phyloP scores from a whole-genome alignment of 2,113 vertebrate species.

The Burhinus bistriatus region DNA sequence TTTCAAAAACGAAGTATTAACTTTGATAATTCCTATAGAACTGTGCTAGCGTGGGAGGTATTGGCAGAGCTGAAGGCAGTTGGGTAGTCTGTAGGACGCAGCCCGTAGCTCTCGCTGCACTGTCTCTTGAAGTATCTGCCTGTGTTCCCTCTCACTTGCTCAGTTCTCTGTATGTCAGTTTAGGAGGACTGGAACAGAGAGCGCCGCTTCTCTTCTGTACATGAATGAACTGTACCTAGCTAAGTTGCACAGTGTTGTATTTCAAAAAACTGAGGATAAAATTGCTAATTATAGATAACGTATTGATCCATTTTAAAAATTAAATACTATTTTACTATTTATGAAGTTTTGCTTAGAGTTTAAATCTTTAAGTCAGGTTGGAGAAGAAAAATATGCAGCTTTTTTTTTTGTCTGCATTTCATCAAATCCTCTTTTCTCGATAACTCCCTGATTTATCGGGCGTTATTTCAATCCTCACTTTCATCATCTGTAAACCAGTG shows the following conservation, averaged over 20 bases:
- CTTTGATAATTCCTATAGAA: not conserved
- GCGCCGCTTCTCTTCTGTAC: not conserved
- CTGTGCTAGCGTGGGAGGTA: not conserved
- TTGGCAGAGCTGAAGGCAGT: conserved; percentile 4
- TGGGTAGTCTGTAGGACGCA: not conserved
- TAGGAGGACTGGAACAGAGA: not conserved
- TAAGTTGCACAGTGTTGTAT: not conserved
- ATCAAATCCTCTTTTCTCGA: conserved; percentile 17
- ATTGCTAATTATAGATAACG: not conserved
- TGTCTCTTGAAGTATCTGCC: not conserved
- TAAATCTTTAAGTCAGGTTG: not conserved
- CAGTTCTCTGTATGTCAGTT: not conserved
- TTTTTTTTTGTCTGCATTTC: not conserved
- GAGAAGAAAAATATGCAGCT: not conserved
- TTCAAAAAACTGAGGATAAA: not conserved
- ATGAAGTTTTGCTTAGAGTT: not conserved
- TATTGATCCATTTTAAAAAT: not conserved
- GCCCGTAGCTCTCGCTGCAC: not conserved
- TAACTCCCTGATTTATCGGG: not conserved
- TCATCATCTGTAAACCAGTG: not conserved
- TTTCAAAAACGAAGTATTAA: not conserved
- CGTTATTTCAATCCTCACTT: conserved; percentile 36
- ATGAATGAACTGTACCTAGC: not conserved
- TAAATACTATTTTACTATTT: not conserved
- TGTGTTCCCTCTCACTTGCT: not conserved